Evolutionary conservation across 2,113 vertebrate species (phyloP), one percentile per base, ranked within the genome.

Genomic region (Athene cunicularia): DNA sequence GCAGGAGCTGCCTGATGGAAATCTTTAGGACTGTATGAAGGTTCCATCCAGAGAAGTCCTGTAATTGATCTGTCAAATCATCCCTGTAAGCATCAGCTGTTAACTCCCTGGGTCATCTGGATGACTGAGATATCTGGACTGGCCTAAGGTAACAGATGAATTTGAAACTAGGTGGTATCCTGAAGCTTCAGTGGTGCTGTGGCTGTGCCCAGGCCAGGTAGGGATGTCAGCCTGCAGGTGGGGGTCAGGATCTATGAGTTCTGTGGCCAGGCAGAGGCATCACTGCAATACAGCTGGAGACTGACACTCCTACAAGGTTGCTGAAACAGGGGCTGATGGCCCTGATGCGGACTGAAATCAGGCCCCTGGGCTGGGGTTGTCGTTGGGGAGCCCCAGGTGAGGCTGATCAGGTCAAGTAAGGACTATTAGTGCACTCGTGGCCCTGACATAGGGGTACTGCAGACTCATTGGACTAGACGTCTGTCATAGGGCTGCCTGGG

Each of bases 401-500:
- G 30, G 18, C 8, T 67, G 23, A 18, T 64, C 9, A 72, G 56
- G n/a, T 22, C 20, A 75, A 67, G 11, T 58, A 28, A 82, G 24
- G 32, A 67, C 52, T n/a, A 1, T 77, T 30, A 71, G 17, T n/a
- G 26, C 16, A 10, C 11, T 41, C 0, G 0, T 37, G 43, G 14
- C 35, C 47, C 56, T 88, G 52, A 45, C 3, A 10, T 3, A 37
- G n/a, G 32, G 19, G 8, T 59, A 9, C 28, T 1, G 2, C 37
- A 58, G 45, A 50, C 9, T 8, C 4, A 13, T 60, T 71, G 60
- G 13, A 32, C 2, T 12, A 32, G 14, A 30, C 5, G 9, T 33
- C 4, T 23, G 0, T 30, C 0, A 0, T 21, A 5, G 8, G 9
- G 5, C 27, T 90, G 8, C 37, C 41, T 20, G 2, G 6, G 22